A percentile compares a stretch with the other conserved stretches of the same genome.
These are phyloP conservation scores for Notiomystis cincta DNA, from an alignment of 2,113 vertebrate genomes.

Conservation along the genomic window DNA sequence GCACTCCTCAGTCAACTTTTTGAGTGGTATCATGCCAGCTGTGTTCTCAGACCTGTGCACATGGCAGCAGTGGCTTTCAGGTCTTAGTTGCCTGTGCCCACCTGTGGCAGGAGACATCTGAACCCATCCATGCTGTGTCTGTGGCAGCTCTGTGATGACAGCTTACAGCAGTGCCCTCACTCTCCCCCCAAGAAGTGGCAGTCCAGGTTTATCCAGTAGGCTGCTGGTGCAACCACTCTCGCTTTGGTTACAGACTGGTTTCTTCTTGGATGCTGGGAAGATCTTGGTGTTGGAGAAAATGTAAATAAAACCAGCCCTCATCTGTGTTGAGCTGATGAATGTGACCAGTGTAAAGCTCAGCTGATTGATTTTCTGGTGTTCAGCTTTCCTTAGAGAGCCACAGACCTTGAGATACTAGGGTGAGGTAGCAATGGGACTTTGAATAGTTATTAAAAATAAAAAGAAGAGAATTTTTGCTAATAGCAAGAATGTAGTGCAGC, in stretches of 20 bases:
- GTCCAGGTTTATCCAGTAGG: not conserved
- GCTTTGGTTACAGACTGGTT: not conserved
- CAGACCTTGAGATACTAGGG: not conserved
- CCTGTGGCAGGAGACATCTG: not conserved
- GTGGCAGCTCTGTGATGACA: not conserved
- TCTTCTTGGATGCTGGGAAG: not conserved
- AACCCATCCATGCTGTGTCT: rapidly evolving
- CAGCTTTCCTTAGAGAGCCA: not conserved
- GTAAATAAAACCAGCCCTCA: not conserved
- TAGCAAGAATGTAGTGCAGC: not conserved
- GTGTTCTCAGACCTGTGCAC: rapidly evolving
- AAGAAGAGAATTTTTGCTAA: not conserved
- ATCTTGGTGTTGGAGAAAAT: not conserved
- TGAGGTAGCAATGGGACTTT: not conserved
- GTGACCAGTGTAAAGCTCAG: not conserved
- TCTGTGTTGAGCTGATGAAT: not conserved
- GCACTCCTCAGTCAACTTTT: not conserved
- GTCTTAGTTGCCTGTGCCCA: too few species aligned
- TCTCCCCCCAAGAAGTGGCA: not conserved
- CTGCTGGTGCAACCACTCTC: not conserved
- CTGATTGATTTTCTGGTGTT: not conserved
- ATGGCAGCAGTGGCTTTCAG: not conserved
- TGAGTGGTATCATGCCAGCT: rapidly evolving
- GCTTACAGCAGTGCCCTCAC: not conserved
- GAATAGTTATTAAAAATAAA: not conserved